phyloP scores from a whole-genome alignment of 2,797 vertebrate genomes.

The Siniperca obscura region DNA sequence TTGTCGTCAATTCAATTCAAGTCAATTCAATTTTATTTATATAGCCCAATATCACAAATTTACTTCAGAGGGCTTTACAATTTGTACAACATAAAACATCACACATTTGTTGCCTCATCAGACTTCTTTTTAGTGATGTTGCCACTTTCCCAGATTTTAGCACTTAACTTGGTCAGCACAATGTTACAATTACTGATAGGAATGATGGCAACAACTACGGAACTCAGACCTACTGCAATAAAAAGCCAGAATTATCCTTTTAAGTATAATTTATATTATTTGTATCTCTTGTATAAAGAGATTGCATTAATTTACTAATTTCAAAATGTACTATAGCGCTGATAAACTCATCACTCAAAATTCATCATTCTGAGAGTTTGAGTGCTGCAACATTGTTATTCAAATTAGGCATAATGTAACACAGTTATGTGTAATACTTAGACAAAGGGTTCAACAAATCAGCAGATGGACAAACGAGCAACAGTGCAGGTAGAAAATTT shows the following conservation, averaged over 20 bases:
- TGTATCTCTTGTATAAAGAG: neutral
- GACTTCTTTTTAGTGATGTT: neutral
- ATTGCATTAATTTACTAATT: neutral
- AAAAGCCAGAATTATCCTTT: neutral
- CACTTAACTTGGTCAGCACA: neutral
- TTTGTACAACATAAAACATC: too few relatives aligned
- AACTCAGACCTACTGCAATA: neutral
- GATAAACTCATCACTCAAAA: neutral
- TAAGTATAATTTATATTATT: neutral
- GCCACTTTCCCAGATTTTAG: neutral
- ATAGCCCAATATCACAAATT: too few relatives aligned
- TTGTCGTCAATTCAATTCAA: too few relatives aligned
- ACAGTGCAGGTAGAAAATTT: neutral
- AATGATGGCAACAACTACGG: neutral
- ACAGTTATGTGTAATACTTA: neutral
- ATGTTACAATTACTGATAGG: neutral
- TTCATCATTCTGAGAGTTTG: neutral
- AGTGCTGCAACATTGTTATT: neutral
- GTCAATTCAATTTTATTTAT: too few relatives aligned
- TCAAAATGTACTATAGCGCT: neutral
- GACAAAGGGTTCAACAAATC: conserved; percentile 12
- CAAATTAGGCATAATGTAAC: neutral
- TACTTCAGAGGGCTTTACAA: too few relatives aligned
- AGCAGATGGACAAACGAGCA: neutral
- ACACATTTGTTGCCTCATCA: neutral